Percentiles rank a stretch among this genome's conserved stretches.
These are phyloP conservation scores for Micropterix aruncella DNA, from an alignment of 2,888 invertebrate genomes.

Conservation along the genomic window DNA sequence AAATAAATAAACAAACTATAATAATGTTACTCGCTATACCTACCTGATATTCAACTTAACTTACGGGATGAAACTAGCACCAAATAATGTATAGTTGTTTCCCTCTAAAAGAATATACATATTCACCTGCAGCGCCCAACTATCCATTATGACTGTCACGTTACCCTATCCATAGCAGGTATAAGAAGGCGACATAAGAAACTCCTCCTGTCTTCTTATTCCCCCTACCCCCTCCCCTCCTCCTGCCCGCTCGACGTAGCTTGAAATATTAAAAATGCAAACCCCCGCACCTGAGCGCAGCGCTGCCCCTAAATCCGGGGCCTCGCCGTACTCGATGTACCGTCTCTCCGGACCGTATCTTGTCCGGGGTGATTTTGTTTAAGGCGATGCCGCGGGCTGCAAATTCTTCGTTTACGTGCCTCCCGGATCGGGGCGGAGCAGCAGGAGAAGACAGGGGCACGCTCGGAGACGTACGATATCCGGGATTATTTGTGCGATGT, in stretches of 20 bases:
- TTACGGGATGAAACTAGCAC: too few species aligned
- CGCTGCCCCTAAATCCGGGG: neutral
- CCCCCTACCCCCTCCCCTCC: neutral
- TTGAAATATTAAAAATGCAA: neutral
- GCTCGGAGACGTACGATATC: too few species aligned
- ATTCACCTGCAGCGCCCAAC: neutral
- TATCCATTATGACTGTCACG: neutral
- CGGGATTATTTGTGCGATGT: too few species aligned
- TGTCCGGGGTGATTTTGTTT: conserved; percentile 21
- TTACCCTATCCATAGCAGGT: neutral
- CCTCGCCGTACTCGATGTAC: conserved; percentile 25
- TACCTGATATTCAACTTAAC: too few species aligned
- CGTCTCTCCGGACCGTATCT: conserved; percentile 17
- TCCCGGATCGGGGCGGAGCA: too few species aligned
- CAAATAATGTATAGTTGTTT: too few species aligned
- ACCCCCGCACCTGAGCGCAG: neutral
- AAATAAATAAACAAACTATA: too few species aligned
- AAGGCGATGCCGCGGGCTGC: conserved; percentile 22
- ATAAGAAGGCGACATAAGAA: neutral
- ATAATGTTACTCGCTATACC: too few species aligned
- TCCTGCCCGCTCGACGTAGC: neutral
- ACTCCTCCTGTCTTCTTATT: neutral
- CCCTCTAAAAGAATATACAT: too few species aligned
- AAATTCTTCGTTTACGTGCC: conserved; percentile 16
- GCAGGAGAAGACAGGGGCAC: too few species aligned